Conservation (phyloP, 1,140 invertebrate genomes). For the Phocides pigmalion region DNA sequence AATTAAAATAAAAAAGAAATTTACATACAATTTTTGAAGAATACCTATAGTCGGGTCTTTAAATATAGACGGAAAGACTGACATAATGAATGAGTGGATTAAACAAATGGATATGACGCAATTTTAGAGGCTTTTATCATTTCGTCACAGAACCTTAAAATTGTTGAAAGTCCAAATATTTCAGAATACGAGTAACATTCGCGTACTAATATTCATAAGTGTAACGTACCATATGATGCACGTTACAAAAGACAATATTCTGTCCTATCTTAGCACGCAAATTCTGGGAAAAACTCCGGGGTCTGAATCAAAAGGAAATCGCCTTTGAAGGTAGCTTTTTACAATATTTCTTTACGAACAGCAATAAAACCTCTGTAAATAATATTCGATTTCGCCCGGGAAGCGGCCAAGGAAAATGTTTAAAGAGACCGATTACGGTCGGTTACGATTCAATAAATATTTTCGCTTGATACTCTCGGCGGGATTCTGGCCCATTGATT, state of each 20-base stretch:
- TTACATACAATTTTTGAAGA: too few species aligned
- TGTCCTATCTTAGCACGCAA: conserved; percentile 4
- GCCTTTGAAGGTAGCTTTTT: conserved; percentile 25
- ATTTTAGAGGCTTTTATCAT: too few species aligned
- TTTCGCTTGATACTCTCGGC: conserved; percentile 23
- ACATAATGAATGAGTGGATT: too few species aligned
- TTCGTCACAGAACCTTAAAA: too few species aligned
- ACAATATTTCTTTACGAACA: conserved; percentile 24
- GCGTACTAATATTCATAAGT: background rate
- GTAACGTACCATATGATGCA: background rate
- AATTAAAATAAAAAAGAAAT: too few species aligned
- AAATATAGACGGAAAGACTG: too few species aligned
- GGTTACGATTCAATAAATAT: conserved; percentile 34
- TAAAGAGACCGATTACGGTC: conserved; percentile 32
- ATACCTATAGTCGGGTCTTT: too few species aligned
- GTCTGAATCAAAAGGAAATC: conserved; percentile 27
- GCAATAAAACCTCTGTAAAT: conserved; percentile 32
- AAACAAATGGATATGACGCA: too few species aligned
- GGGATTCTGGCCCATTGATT: conserved; percentile 26
- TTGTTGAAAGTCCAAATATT: too few species aligned
- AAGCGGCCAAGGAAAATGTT: conserved; percentile 26
- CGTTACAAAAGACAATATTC: conserved; percentile 7
- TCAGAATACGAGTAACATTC: too few species aligned
- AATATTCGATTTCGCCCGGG: conserved; percentile 30
- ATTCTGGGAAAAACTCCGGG: conserved; percentile 13